These are phyloP conservation scores for Uromys caudimaculatus DNA, from an alignment of 2,797 vertebrate genomes.

Conservation along the genomic window DNA sequence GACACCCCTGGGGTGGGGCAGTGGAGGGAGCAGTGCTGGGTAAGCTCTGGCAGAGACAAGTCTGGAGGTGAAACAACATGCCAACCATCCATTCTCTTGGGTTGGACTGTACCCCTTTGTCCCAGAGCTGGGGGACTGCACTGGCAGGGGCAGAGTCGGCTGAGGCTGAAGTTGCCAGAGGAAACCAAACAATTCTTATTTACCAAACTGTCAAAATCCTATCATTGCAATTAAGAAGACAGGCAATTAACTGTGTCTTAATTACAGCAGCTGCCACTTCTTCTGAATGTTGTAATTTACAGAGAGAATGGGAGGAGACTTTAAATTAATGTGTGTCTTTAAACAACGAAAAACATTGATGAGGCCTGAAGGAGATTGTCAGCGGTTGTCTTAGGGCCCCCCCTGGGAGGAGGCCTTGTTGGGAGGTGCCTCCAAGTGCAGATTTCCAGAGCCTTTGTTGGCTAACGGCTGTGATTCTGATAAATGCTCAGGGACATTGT, in stretches of 20 bases:
- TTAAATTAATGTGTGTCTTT: constrained; percentile 85
- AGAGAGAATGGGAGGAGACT: constrained; percentile 86
- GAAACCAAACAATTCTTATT: constrained; percentile 89
- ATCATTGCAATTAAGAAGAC: constrained; percentile 89
- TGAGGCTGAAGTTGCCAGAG: constrained; percentile 81
- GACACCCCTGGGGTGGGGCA: background rate
- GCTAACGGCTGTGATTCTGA: background rate
- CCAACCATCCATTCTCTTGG: background rate
- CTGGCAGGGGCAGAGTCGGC: constrained; percentile 61
- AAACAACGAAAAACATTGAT: constrained; percentile 85
- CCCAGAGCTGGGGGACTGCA: background rate
- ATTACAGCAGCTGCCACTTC: constrained; percentile 90
- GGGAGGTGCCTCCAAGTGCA: background rate
- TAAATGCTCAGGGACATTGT: constrained; percentile 8
- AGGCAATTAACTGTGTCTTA: constrained; percentile 91
- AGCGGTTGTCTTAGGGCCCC: background rate
- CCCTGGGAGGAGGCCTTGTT: constrained; percentile 47
- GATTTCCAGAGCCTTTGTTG: constrained; percentile 46
- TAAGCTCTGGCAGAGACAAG: background rate
- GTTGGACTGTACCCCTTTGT: background rate
- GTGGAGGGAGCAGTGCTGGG: background rate
- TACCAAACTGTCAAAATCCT: constrained; percentile 89
- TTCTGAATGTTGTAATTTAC: constrained; percentile 89
- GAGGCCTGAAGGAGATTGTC: constrained; percentile 53
- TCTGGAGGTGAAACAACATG: background rate